Evolutionary conservation across 2,797 vertebrate species (phyloP).

Genomic region (Crenichthys baileyi): DNA sequence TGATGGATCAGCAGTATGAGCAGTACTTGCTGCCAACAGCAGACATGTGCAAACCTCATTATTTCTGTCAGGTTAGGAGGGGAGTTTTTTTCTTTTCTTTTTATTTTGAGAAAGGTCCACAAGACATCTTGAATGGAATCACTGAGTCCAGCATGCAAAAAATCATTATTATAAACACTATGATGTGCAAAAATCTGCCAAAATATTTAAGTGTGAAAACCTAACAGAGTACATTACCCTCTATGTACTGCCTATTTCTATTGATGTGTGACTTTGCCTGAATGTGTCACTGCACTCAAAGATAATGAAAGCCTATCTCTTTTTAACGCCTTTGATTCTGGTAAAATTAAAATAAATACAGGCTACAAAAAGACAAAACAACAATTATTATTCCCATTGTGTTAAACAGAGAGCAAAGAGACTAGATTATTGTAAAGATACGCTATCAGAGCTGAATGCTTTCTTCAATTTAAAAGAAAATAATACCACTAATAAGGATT

Average conservation of each 20-base stretch:
- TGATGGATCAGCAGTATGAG: slow-evolving; percentile 24
- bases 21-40: slow-evolving; percentile 1
- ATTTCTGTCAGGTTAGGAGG: slow-evolving; percentile 5
- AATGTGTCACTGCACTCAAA: slow-evolving; percentile 9
- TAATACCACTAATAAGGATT: slow-evolving; percentile 3
- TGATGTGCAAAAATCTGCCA: slow-evolving; percentile 1
- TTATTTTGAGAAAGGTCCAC: not conserved
- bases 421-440: slow-evolving; percentile 26
- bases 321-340: slow-evolving; percentile 16
- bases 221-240: not conserved
- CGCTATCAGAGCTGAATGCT: slow-evolving; percentile 15
- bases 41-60: not conserved
- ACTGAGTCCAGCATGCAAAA: slow-evolving; percentile 13
- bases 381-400: slow-evolving; percentile 15
- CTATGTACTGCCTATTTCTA: not conserved
- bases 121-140: not conserved
- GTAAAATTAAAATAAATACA: slow-evolving; percentile 20
- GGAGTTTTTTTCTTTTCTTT: not conserved
- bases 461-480: slow-evolving; percentile 20
- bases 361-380: not conserved
- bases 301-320: slow-evolving; percentile 7
- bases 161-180: slow-evolving; percentile 5
- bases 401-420: slow-evolving; percentile 14
- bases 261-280: slow-evolving; percentile 8
- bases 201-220: not conserved